phyloP scores from a whole-genome alignment of 2,113 vertebrate species.

The Corythornis cristatus region DNA sequence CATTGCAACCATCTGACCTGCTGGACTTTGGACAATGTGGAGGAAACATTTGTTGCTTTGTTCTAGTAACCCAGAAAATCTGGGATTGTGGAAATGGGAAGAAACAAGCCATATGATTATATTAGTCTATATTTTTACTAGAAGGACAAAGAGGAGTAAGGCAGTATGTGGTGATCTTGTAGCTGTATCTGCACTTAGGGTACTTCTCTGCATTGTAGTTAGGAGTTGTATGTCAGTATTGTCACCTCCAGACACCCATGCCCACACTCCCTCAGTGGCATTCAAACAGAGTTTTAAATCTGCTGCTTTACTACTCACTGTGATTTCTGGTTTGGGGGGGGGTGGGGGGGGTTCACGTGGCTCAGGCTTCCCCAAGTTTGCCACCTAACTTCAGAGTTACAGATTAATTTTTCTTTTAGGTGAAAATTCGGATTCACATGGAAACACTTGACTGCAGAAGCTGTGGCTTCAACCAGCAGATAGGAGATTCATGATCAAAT shows the following conservation, averaged over 20 bases:
- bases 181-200: background rate
- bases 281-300: background rate
- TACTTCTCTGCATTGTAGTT: background rate
- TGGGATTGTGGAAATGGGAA: background rate
- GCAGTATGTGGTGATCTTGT: background rate
- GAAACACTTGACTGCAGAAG: background rate
- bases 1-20: background rate
- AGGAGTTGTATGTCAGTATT: background rate
- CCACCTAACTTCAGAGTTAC: background rate
- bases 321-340: background rate
- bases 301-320: background rate
- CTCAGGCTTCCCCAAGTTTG: background rate
- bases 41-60: fast-evolving
- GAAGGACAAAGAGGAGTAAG: background rate
- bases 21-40: background rate
- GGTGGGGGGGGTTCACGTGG: background rate
- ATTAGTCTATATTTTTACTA: background rate
- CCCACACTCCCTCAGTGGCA: fast-evolving
- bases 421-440: background rate
- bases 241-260: background rate
- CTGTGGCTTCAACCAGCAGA: background rate
- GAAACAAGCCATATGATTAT: background rate
- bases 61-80: background rate
- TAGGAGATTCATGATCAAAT: background rate
- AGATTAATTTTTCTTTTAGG: background rate